Evolutionary conservation across 1,140 invertebrate genomes (phyloP).

Genomic region (Bombyx mandarina): DNA sequence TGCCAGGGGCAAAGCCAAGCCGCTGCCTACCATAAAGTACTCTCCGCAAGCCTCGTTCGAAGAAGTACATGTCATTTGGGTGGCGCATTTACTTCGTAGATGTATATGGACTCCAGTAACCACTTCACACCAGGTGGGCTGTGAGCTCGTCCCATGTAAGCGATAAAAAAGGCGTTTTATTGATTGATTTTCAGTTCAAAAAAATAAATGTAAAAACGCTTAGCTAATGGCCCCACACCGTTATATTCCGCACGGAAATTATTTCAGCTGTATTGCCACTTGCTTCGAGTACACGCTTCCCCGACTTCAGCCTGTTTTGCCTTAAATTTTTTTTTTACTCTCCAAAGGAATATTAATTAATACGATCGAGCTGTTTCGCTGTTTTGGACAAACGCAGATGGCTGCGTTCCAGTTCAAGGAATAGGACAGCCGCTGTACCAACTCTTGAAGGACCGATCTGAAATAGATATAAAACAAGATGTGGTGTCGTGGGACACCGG

Average conservation of each 20-base stretch:
- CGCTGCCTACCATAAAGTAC: no score
- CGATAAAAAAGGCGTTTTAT: no score
- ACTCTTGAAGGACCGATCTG: neutral
- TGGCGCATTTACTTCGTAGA: no score
- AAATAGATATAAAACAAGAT: no score
- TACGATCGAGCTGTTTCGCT: neutral
- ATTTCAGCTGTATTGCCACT: constrained; percentile 26
- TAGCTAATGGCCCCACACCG: constrained; percentile 9
- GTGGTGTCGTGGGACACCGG: no score
- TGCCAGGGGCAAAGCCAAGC: no score
- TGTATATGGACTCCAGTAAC: no score
- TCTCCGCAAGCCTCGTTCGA: no score
- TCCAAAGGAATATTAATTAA: constrained; percentile 22
- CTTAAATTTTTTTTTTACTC: constrained; percentile 15
- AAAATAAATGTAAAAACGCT: neutral
- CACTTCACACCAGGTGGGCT: no score
- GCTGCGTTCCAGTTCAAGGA: neutral
- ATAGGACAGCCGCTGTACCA: neutral
- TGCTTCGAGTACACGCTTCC: constrained; percentile 11
- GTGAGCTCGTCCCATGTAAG: no score
- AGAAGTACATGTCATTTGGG: no score
- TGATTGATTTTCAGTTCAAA: no score
- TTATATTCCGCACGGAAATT: constrained; percentile 24
- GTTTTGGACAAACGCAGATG: neutral
- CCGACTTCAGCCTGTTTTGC: constrained; percentile 6